Evolutionary conservation across 2,113 vertebrate genomes (phyloP), one percentile per base, ranked within the genome.

Genomic region (Eira barbara): DNA sequence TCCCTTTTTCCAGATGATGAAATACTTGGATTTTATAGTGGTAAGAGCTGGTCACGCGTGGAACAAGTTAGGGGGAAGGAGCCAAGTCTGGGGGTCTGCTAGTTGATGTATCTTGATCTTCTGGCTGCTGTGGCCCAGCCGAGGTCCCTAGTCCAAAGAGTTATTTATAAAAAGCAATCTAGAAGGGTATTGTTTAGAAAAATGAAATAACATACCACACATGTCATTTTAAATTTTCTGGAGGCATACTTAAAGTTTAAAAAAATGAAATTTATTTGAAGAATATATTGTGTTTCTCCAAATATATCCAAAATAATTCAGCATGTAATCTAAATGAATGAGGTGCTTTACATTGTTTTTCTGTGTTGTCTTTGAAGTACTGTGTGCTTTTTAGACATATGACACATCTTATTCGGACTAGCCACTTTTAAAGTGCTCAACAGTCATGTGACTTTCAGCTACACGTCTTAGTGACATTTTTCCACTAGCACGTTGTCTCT

Each of bases 401-500:
- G 42, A 39, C 2, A 10, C 2, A 3, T 65, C 27, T 69, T 25
- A 11, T 42, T 87, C 92, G 15, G 34, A 27, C 45, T 8, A 14
- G 34, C 65, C 36, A 29, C 87, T 13, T 20, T 74, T n/a, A n/a
- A 42, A 23, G 39, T 3, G 39, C 76, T 57, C 57, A 11, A 4
- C 4, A 6, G 57, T 5, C 45, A 6, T 0, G 5, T 2, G 27
- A 42, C 15, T 18, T 9, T 29, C 9, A 49, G 49, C 20, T n/a
- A 29, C 17, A 25, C 3, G n/a, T 13, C 23, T 15, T 42, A 47
- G 61, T 34, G 71, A 57, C 55, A 55, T 88, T 78, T 90, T 96
- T 36, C 52, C 71, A 73, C 21, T 27, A 45, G 42, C 36, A 47
- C 36, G 10, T 17, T 34, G 21, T 88, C 57, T 94, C 88, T 76